These are phyloP conservation scores for Pygoscelis antarcticus DNA, from an alignment of 2,113 vertebrate species.

Conservation along the genomic window DNA sequence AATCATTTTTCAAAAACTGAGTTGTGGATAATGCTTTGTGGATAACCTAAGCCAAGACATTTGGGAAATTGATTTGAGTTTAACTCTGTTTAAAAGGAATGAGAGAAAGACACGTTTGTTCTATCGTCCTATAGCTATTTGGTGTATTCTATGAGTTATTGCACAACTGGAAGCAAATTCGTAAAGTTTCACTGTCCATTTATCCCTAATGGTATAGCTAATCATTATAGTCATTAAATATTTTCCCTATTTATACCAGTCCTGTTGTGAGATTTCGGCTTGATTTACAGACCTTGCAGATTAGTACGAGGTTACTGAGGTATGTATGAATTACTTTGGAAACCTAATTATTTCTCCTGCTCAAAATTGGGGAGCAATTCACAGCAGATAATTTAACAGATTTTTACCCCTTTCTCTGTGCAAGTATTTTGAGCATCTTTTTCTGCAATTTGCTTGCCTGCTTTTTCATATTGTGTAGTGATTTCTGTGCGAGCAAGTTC, in stretches of 20 bases:
- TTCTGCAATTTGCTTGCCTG: neutral
- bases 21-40: neutral
- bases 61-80: neutral
- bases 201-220: neutral
- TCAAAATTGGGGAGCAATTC: neutral
- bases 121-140: neutral
- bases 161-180: neutral
- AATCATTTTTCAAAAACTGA: neutral
- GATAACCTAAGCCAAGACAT: neutral
- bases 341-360: conserved; percentile 32
- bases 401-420: neutral
- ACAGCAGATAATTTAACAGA: neutral
- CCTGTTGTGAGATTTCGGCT: neutral
- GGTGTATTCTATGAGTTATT: neutral
- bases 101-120: neutral
- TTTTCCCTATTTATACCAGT: neutral
- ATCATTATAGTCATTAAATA: neutral
- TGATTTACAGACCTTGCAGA: conserved; percentile 36
- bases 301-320: conserved; percentile 24
- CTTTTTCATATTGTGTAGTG: neutral
- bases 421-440: neutral
- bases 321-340: conserved; percentile 11
- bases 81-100: neutral
- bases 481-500: conserved; percentile 25
- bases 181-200: neutral